These are phyloP conservation scores for Sarcophaga bullata DNA, from an alignment of 1,140 invertebrate genomes.

Conservation along the genomic window DNA sequence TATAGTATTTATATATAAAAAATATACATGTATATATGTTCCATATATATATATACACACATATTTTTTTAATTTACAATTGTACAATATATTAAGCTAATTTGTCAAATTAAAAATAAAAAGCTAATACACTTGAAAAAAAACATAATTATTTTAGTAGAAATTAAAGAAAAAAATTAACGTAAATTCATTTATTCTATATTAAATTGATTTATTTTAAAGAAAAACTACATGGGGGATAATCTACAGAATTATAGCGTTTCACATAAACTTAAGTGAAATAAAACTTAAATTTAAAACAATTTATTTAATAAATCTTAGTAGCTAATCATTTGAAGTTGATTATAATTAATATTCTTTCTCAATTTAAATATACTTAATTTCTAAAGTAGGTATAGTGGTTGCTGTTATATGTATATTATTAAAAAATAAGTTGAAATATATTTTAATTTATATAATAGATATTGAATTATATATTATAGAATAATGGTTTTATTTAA, in stretches of 20 bases:
- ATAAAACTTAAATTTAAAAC: conserved; percentile 35
- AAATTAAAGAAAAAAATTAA: conserved; percentile 21
- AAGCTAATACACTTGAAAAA: not conserved
- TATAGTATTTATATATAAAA: conserved; percentile 8
- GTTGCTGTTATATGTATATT: conserved; percentile 6
- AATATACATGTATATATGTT: conserved; percentile 15
- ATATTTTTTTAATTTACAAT: conserved; percentile 24
- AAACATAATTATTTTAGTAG: not conserved
- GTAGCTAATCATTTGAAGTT: conserved; percentile 11
- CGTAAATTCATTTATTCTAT: conserved; percentile 33
- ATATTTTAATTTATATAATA: not conserved
- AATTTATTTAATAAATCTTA: conserved; percentile 18
- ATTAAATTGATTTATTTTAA: conserved; percentile 30
- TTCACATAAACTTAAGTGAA: conserved; percentile 32
- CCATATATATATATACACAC: conserved; percentile 21
- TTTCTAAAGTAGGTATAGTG: conserved; percentile 31
- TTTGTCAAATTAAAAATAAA: not conserved
- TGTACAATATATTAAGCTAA: conserved; percentile 32
- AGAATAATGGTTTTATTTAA: not conserved
- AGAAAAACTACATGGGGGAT: conserved; percentile 24
- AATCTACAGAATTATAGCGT: conserved; percentile 21
- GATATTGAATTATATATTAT: not conserved
- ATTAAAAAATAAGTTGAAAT: not conserved
- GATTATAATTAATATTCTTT: conserved; percentile 26
- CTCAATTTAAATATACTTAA: conserved; percentile 32